A percentile compares a stretch with the other conserved stretches of the same genome.
Evolutionary conservation across 2,888 invertebrate species (phyloP).

Genomic region (Ferrisia virgata): DNA sequence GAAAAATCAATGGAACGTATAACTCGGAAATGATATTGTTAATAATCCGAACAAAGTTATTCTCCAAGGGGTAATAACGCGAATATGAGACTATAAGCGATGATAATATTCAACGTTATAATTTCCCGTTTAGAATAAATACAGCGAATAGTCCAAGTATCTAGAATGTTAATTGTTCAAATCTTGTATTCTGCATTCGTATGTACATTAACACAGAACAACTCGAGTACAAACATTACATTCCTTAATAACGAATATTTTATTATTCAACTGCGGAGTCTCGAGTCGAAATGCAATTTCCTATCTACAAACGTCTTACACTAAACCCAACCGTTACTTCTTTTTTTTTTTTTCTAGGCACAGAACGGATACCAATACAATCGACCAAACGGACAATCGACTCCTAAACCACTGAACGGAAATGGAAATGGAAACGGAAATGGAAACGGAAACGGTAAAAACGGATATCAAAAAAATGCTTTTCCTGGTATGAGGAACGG

Average conservation of each 20-base stretch:
- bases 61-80: conserved; percentile 6
- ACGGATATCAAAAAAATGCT: neutral
- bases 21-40: conserved; percentile 25
- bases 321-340: neutral
- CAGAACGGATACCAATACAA: conserved; percentile 44
- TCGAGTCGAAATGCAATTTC: neutral
- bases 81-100: conserved; percentile 17
- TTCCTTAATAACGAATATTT: neutral
- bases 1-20: conserved; percentile 21
- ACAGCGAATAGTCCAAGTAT: neutral
- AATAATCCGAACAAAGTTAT: neutral
- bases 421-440: neutral
- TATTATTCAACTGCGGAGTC: neutral
- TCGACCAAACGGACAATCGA: conserved; percentile 34
- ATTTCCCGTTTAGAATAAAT: conserved; percentile 17
- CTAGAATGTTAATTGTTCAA: conserved; percentile 27
- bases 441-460: neutral
- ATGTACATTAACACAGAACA: neutral
- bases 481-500: neutral
- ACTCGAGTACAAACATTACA: neutral
- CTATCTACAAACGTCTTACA: neutral
- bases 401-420: neutral
- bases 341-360: conserved; percentile 26
- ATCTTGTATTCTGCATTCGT: neutral
- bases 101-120: conserved; percentile 7